phyloP scores from a whole-genome alignment of 1,140 invertebrate genomes.

The Drosophila bocki region DNA sequence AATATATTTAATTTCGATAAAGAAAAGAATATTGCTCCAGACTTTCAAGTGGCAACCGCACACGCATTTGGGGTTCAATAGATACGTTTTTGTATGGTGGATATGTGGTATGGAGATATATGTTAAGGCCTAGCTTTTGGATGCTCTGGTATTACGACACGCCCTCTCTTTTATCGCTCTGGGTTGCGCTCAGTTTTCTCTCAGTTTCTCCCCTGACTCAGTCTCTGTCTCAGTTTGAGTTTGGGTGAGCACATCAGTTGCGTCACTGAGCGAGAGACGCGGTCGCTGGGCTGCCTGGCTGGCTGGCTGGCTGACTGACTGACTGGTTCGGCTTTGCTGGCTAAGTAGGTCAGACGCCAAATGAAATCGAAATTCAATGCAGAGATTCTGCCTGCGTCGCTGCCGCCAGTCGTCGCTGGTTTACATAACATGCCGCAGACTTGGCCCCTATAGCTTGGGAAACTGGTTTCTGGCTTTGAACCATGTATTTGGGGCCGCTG shows the following conservation, averaged over 20 bases:
- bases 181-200: conserved; percentile 12
- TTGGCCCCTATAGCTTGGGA: conserved; percentile 75
- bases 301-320: conserved; percentile 37
- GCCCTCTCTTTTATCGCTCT: conserved; percentile 50
- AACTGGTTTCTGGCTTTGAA: conserved; percentile 65
- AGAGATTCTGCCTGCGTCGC: conserved; percentile 65
- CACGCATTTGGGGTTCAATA: conserved; percentile 23
- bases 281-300: conserved; percentile 37
- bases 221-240: conserved; percentile 26
- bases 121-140: conserved; percentile 50
- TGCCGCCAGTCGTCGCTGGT: conserved; percentile 44
- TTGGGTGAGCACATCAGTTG: conserved; percentile 60
- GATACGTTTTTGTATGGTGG: conserved; percentile 50
- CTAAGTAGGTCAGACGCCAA: conserved; percentile 84
- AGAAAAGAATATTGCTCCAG: neutral
- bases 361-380: conserved; percentile 84
- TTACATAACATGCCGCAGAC: conserved; percentile 79
- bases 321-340: conserved; percentile 83
- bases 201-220: conserved; percentile 25
- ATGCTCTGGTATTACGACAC: conserved; percentile 44
- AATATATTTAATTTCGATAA: neutral
- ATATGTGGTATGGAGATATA: conserved; percentile 42
- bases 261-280: conserved; percentile 66
- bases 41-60: conserved; percentile 9
- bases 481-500: conserved; percentile 20